These are phyloP conservation scores for Cyprinodon tularosa DNA, from an alignment of 2,113 vertebrate species.

Conservation along the genomic window DNA sequence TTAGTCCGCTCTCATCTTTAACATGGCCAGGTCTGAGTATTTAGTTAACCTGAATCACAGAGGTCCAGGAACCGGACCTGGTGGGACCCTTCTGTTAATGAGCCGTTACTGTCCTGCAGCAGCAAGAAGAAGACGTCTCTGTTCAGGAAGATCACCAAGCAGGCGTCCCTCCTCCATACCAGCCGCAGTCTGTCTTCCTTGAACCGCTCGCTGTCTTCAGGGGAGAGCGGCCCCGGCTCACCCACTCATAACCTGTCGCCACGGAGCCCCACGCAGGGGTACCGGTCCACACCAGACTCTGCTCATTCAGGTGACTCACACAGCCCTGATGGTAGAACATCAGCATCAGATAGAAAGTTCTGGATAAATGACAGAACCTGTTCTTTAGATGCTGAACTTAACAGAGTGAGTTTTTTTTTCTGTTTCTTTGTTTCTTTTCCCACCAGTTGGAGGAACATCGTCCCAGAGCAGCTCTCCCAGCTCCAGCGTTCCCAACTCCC, in stretches of 20 bases:
- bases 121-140: constrained; percentile 93
- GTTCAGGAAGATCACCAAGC: constrained; percentile 95
- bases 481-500: constrained; percentile 96
- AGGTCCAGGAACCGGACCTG: not conserved
- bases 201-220: constrained; percentile 94
- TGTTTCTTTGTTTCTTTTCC: not conserved
- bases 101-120: not conserved
- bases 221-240: constrained; percentile 94
- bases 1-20: too few species aligned
- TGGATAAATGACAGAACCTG: too few species aligned
- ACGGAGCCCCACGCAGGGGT: constrained; percentile 92
- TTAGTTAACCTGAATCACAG: not conserved
- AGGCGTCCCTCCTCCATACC: constrained; percentile 93
- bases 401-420: not conserved
- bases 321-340: not conserved
- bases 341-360: not conserved
- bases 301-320: constrained; percentile 91
- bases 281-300: constrained; percentile 88
- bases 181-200: constrained; percentile 95
- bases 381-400: too few species aligned
- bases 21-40: not conserved
- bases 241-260: constrained; percentile 95
- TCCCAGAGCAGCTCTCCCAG: constrained; percentile 98
- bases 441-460: constrained; percentile 90
- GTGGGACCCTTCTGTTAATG: not conserved